Percentiles rank a stretch among this genome's conserved stretches.
Conservation (phyloP, 2,888 invertebrate species). For the Pseudococcus longispinus region DNA sequence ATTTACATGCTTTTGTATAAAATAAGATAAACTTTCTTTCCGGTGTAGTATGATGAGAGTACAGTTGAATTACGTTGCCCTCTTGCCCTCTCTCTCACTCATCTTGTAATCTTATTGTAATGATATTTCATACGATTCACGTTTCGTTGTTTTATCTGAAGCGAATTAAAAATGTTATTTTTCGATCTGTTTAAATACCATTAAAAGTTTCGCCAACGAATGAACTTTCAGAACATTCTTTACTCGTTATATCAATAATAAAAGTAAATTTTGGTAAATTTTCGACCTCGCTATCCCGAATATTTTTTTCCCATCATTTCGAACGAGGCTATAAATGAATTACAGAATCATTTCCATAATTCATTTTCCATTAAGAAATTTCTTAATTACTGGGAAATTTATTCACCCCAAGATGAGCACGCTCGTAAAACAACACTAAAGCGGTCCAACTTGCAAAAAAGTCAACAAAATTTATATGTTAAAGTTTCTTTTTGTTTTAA, state of each 20-base stretch:
- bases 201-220: background rate
- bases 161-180: background rate
- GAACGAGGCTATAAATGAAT: background rate
- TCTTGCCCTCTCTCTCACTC: background rate
- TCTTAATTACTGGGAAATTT: background rate
- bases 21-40: background rate
- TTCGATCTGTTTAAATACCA: background rate
- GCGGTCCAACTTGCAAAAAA: background rate
- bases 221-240: background rate
- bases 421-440: background rate
- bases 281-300: background rate
- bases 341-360: conserved; percentile 3
- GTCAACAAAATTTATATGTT: background rate
- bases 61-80: background rate
- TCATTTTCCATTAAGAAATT: background rate
- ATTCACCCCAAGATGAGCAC: background rate
- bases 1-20: background rate
- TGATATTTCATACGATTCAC: background rate
- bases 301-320: background rate
- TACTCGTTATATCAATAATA: background rate
- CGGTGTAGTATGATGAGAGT: background rate
- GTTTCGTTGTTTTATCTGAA: background rate
- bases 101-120: background rate
- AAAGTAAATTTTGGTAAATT: background rate
- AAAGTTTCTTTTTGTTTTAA: background rate